Base-by-base conservation (phyloP, 2,113 vertebrate species). In the Phyllopteryx taeniolatus region DNA sequence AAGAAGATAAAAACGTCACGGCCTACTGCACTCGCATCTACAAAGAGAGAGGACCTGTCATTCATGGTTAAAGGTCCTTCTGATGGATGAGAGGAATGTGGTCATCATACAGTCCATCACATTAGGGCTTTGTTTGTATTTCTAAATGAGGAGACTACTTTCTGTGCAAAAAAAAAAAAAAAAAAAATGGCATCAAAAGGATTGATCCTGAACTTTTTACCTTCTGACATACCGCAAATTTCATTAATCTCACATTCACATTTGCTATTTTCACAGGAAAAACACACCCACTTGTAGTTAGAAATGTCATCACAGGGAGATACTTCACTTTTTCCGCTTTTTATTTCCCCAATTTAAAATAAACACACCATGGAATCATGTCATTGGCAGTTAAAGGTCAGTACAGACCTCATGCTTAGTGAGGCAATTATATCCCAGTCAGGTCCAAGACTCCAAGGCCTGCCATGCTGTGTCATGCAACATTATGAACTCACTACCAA, bases 1-100 rank as follows among this genome's bases (percentile, higher is more conserved):
- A 71, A 86, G 84, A 88, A 86, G 84, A 88, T 89, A 73, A 85
- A 83, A 85, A 87, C 68, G 54, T 70, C 44, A 8, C 68, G 60
- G 78, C 71, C 78, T 51, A 79, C 74, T 63, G 68, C 35, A 60
- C 73, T 80, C 74, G 27, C 33, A 68, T 82, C 69, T 72, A 83
- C 68, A 79, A 87, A 86, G 80, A 87, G 80, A 78, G 80, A 80
- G 68, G 22, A 27, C 0, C 1, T 35, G 27, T 77, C 78, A 75
- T 72, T 62, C 70, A 27, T 65, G 17, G 22, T 70, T n/a, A 65
- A 19, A 27, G 54, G 53, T 13, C 31, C 31, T 53, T 79, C 76
- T 75, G 62, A 84, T 51, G 68, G 62, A 84, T 51, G 68, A 51
- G 3, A n/a, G 61, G 10, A 63, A 42, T n/a, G 20, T n/a, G 17